phyloP scores from a whole-genome alignment of 2,113 vertebrate genomes.

The Carlito syrichta region DNA sequence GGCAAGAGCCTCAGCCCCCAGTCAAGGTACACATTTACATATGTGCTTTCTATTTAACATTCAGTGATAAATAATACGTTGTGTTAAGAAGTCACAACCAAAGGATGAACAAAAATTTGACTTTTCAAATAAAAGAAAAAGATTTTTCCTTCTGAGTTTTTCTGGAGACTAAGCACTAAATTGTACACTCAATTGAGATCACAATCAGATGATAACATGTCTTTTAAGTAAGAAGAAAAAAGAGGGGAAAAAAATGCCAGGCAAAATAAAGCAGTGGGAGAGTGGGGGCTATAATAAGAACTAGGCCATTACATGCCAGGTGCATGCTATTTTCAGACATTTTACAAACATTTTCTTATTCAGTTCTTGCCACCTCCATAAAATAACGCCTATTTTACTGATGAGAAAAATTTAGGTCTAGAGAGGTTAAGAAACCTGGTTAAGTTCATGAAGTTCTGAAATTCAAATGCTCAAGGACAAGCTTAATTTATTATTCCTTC shows the following conservation, averaged over 20 bases:
- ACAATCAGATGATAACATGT: background rate
- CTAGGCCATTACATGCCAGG: background rate
- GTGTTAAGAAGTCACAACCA: background rate
- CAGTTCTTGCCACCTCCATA: background rate
- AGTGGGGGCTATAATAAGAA: background rate
- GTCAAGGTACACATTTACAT: rapidly evolving
- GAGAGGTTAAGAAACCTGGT: background rate
- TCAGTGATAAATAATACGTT: background rate
- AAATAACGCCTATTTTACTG: background rate
- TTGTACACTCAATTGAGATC: background rate
- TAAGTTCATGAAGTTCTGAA: background rate
- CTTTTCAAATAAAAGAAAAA: background rate
- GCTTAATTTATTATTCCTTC: background rate
- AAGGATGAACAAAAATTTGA: background rate
- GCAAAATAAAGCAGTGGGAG: background rate
- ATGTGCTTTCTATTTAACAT: background rate
- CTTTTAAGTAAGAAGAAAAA: background rate
- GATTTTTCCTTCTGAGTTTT: background rate
- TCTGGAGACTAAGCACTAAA: background rate
- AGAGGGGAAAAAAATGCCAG: background rate
- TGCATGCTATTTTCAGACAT: background rate
- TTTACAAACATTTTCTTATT: background rate
- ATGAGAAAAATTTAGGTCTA: background rate
- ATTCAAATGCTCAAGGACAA: background rate
- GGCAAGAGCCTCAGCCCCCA: too few species aligned